Conservation (phyloP, 2,797 vertebrate genomes). For the Sarcoramphus papa region DNA sequence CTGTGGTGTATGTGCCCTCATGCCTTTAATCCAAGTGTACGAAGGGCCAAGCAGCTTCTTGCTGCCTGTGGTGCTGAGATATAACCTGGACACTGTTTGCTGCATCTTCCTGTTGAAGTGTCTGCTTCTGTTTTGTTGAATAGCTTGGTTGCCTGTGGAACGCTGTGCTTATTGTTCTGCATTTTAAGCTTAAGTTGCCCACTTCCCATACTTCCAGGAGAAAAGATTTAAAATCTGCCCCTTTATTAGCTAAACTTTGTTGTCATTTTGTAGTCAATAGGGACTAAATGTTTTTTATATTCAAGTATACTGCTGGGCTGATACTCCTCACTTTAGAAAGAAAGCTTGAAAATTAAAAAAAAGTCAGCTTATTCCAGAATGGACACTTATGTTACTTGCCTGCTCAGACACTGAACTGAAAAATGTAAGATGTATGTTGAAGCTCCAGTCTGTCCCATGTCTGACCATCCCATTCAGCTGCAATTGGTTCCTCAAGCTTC, state of each 20-base stretch:
- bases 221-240: background rate
- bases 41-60: background rate
- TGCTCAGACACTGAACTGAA: background rate
- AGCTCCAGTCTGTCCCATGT: background rate
- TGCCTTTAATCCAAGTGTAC: background rate
- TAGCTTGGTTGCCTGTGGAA: background rate
- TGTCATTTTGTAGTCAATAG: background rate
- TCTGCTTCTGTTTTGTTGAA: background rate
- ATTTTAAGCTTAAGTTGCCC: background rate
- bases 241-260: background rate
- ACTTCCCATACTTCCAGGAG: background rate
- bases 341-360: background rate
- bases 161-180: background rate
- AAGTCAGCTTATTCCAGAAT: background rate
- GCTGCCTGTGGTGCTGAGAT: background rate
- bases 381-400: rapidly evolving
- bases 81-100: background rate
- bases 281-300: background rate
- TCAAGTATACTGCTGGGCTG: background rate
- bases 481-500: background rate
- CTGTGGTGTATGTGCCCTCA: background rate
- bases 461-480: background rate
- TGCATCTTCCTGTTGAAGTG: background rate
- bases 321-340: background rate
- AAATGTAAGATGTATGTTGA: background rate